Base-by-base conservation (phyloP, 2,113 vertebrate genomes). In the Hydrochoerus hydrochaeris region DNA sequence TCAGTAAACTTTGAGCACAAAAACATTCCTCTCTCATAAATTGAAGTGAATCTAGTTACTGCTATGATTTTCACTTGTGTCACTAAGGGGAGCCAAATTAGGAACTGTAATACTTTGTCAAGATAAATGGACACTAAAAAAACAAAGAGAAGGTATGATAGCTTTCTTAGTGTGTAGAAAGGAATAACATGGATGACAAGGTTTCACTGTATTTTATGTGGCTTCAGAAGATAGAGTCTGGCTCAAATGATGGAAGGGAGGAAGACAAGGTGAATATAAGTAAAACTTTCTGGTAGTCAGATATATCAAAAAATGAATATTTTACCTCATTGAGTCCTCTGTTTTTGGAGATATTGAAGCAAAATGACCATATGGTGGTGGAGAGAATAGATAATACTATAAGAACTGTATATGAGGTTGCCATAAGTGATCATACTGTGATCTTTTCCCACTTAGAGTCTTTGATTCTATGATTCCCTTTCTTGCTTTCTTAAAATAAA, bases 201-300 rank as follows among this genome's bases (percentile, higher is more conserved):
- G 30, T 91, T 94, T 97, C 16, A 28, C n/a, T 94, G 92, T 49
- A 46, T 90, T 86, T 80, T 90, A 41, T 63, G 44, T 90, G n/a
- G 54, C 24, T 22, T 88, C 62, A 69, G 54, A 77, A 92, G 17
- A 85, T 71, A 97, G 52, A 94, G 75, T 81, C 12, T 73, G 44
- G 19, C 80, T 69, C 26, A 96, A 83, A 83, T 73, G 46, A 58
- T 88, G n/a, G 38, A 91, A 65, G 22, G 3, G 78, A 14, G 30
- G 44, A 5, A 71, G 7, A 84, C 52, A 82, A 88, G n/a, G 7
- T 80, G 24, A 94, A 82, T 2, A 67, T 38, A 90, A 93, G 11
- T 57, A 93, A 95, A 95, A 93, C 26, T 86, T 88, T 77, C 54
- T 80, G 85, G 38, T 62, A 90, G 38, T 87, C 35, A 87, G 75